Conservation (phyloP, 2,888 invertebrate species). For the Hedychridium roseum region DNA sequence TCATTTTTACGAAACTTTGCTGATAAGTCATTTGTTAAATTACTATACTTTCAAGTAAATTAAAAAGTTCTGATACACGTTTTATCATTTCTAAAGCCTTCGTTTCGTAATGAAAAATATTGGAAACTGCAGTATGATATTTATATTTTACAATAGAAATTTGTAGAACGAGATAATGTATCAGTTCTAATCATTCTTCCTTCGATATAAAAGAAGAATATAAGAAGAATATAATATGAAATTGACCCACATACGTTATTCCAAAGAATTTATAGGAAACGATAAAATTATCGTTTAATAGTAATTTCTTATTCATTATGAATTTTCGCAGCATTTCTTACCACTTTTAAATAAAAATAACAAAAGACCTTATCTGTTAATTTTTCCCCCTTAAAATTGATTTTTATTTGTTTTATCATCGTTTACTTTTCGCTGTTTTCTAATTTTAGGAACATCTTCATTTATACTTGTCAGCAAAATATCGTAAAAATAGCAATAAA, state of each 20-base stretch:
- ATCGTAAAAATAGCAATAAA: neutral
- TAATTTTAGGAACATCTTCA: neutral
- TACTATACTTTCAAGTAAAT: neutral
- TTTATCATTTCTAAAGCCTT: slow-evolving; percentile 10
- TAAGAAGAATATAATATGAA: neutral
- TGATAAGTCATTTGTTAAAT: neutral
- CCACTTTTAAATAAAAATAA: neutral
- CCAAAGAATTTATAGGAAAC: slow-evolving; percentile 1
- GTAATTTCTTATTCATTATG: too few species aligned
- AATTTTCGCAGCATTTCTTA: too few species aligned
- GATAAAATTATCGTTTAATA: too few species aligned
- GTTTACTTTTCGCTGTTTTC: too few species aligned
- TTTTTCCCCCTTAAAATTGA: too few species aligned
- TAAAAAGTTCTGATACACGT: slow-evolving; percentile 1
- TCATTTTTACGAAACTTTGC: neutral
- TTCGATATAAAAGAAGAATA: neutral
- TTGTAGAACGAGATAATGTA: neutral
- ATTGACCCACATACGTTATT: neutral
- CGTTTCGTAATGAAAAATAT: neutral
- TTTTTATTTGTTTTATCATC: too few species aligned
- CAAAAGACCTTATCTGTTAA: too few species aligned
- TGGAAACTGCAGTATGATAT: neutral
- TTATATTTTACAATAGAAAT: neutral
- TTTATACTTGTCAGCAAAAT: neutral
- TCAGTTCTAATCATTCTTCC: neutral